Conservation (phyloP, 2,888 invertebrate genomes). For the Euproctis similis region DNA sequence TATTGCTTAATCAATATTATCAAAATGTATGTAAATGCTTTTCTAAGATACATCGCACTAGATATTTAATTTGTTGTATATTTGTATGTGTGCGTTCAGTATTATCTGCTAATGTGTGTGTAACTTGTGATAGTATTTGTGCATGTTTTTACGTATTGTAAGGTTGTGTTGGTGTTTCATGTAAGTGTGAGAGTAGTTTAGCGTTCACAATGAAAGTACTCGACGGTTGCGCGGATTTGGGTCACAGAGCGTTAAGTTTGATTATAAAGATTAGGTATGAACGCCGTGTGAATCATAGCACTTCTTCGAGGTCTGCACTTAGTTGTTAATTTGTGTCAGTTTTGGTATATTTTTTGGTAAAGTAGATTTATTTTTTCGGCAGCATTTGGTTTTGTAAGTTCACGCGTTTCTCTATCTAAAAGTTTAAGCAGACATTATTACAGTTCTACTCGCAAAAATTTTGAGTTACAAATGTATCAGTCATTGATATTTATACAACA, state of each 20-base stretch:
- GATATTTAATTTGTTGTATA: slow-evolving; percentile 10
- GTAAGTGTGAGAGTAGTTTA: slow-evolving; percentile 48
- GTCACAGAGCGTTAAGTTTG: slow-evolving; percentile 72
- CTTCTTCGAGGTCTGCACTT: slow-evolving; percentile 48
- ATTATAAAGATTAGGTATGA: slow-evolving; percentile 73
- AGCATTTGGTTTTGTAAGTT: too few species aligned
- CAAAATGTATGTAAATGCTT: slow-evolving; percentile 35
- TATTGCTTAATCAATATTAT: slow-evolving; percentile 26
- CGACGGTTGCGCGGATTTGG: slow-evolving; percentile 70
- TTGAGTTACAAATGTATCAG: too few species aligned
- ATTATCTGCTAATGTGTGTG: slow-evolving; percentile 7
- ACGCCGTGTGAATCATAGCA: slow-evolving; percentile 67
- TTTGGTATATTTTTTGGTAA: too few species aligned
- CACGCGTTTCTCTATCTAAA: too few species aligned
- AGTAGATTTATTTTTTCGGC: too few species aligned
- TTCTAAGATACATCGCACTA: slow-evolving; percentile 30
- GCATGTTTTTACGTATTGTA: slow-evolving; percentile 15
- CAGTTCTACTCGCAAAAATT: too few species aligned
- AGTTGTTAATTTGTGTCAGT: slow-evolving; percentile 18
- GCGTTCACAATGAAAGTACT: slow-evolving; percentile 74
- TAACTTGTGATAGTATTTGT: slow-evolving; percentile 21
- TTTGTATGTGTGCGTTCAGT: slow-evolving; percentile 4
- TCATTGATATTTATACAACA: too few species aligned
- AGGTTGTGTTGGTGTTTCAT: slow-evolving; percentile 25
- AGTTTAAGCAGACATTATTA: too few species aligned